Evolutionary conservation across 1,140 invertebrate genomes (phyloP), one percentile per base, ranked within the genome.

Genomic region (Pseudomyrmex concolor): DNA sequence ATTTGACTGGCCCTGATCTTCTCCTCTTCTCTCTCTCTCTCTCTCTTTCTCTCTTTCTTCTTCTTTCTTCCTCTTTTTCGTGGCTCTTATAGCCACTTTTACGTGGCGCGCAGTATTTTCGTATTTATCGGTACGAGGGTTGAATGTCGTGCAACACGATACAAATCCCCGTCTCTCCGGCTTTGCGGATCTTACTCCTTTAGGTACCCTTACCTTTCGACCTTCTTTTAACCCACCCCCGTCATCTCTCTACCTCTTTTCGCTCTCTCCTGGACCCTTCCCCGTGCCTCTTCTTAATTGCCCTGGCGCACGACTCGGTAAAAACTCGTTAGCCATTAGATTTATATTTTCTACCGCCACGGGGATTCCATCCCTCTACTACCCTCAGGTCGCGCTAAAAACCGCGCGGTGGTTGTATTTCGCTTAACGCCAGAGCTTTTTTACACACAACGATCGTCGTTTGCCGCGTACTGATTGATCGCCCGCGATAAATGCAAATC

Each of bases 281-380:
- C 67, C 83, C 84, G 34, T 64, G 81, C 82, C 73, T 85, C 73
- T 90, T 92, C 90, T 93, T 93, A 93, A 93, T 94, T 94, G 91
- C 90, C 90, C 86, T 82, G 87, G 72, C 73, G 74, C 86, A 83
- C 88, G 73, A 80, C 90, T 86, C 80, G 82, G 88, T 93, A 93
- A 94, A 94, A 94, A 93, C 92, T 93, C 91, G 90, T 93, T 93
- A 94, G 86, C 88, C 92, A 89, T 82, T 88, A 87, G 89, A 92
- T 93, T 93, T 93, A 92, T 34, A 34, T 92, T 91, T 93, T 89
- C 84, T 76, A 81, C 87, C 84, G 82, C 80, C 84, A 86, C 81
- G 83, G 64, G 74, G 54, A 89, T 86, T 88, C 34, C 72, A 54
- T 82, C 64, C 82, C 85, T 59, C 81, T 59, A 57, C 84, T 34